phyloP scores from a whole-genome alignment of 1,140 invertebrate species.

The Bicyclus anynana region DNA sequence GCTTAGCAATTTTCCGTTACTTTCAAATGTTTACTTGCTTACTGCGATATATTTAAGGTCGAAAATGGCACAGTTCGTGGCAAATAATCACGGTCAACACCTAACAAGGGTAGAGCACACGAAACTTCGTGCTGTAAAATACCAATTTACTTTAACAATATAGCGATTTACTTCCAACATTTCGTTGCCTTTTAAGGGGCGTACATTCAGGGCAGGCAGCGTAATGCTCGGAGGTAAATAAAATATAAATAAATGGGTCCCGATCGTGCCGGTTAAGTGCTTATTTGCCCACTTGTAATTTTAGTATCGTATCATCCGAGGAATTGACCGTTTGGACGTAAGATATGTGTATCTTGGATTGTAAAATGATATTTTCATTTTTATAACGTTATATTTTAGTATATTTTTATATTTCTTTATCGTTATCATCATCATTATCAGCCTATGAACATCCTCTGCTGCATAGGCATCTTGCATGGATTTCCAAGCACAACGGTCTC shows the following conservation, averaged over 20 bases:
- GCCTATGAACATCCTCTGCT: too few species aligned
- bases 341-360: constrained; percentile 1
- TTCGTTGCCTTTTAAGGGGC: constrained; percentile 61
- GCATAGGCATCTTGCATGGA: too few species aligned
- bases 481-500: too few species aligned
- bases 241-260: constrained; percentile 43
- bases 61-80: constrained; percentile 24
- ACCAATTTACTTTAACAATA: constrained; percentile 73
- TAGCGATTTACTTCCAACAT: constrained; percentile 61
- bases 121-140: constrained; percentile 68
- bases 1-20: constrained; percentile 13
- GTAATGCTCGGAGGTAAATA: constrained; percentile 52
- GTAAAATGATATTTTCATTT: background rate
- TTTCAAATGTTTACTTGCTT: constrained; percentile 15
- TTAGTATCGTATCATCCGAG: constrained; percentile 39
- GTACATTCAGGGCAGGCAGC: constrained; percentile 55
- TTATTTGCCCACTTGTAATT: constrained; percentile 49
- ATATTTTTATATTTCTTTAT: too few species aligned
- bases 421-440: too few species aligned
- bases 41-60: constrained; percentile 26
- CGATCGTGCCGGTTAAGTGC: constrained; percentile 34
- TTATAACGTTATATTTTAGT: background rate
- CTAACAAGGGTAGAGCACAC: constrained; percentile 57
- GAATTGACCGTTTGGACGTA: constrained; percentile 21
- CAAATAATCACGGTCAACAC: constrained; percentile 25